Evolutionary conservation across 2,797 vertebrate species (phyloP).

Genomic region (Rhadinocentrus ornatus): DNA sequence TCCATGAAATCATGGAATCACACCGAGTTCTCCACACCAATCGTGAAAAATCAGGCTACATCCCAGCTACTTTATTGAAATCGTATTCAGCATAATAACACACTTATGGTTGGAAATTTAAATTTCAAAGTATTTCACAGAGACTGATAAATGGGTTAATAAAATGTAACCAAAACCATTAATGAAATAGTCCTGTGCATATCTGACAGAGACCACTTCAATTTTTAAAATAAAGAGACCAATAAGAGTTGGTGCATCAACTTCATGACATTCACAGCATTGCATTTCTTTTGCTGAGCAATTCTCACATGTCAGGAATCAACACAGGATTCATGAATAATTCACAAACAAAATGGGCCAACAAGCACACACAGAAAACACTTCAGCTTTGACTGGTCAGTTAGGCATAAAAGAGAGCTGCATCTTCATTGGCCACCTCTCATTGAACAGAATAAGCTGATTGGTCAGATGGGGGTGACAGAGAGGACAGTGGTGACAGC

Average conservation of each 20-base stretch:
- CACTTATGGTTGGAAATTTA: too few relatives aligned
- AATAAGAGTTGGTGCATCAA: constrained; percentile 18
- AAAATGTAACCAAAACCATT: constrained; percentile 15
- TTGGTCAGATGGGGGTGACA: constrained; percentile 75
- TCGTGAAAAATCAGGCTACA: too few relatives aligned
- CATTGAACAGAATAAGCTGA: constrained; percentile 32
- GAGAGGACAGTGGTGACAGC: constrained; percentile 77
- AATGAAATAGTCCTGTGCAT: constrained; percentile 7
- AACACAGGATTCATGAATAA: constrained; percentile 63
- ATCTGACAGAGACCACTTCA: constrained; percentile 12
- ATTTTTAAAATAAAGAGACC: constrained; percentile 15
- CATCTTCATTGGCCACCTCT: constrained; percentile 51
- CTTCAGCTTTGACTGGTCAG: constrained; percentile 42
- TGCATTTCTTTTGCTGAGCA: constrained; percentile 55
- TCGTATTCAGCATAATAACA: too few relatives aligned
- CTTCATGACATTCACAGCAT: constrained; percentile 40
- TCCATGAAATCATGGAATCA: too few relatives aligned
- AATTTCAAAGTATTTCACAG: too few relatives aligned
- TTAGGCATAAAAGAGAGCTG: constrained; percentile 42
- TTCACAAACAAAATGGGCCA: constrained; percentile 56
- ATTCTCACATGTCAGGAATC: constrained; percentile 54
- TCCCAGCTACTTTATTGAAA: too few relatives aligned
- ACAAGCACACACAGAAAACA: constrained; percentile 24
- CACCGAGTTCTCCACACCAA: too few relatives aligned
- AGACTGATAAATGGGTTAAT: too few relatives aligned